Conservation (phyloP, 2,797 vertebrate genomes). For the Pitangus sulphuratus region DNA sequence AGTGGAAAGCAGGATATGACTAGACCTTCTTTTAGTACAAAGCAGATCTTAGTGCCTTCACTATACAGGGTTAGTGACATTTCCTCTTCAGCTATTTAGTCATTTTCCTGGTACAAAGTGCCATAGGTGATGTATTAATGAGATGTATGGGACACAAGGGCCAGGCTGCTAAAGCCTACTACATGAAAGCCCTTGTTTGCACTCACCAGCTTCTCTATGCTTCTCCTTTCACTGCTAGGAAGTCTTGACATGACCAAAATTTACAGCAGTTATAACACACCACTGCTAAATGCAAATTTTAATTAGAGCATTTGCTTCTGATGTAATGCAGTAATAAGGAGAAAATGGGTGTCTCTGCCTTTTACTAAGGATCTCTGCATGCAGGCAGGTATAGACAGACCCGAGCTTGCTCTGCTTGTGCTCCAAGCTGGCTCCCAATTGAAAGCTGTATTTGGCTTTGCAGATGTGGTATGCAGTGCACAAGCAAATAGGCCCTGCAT, state of each 20-base stretch:
- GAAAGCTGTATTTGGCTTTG: background rate
- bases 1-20: background rate
- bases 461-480: background rate
- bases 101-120: background rate
- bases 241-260: background rate
- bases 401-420: slow-evolving; percentile 4
- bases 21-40: background rate
- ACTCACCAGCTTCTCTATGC: background rate
- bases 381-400: slow-evolving; percentile 52
- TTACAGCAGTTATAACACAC: background rate
- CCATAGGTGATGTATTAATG: background rate
- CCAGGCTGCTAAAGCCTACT: background rate
- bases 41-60: background rate
- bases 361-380: background rate
- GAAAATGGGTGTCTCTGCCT: slow-evolving; percentile 12
- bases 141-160: accelerated
- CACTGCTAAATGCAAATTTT: background rate
- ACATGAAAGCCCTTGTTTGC: background rate
- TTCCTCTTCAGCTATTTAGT: background rate
- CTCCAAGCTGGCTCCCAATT: background rate
- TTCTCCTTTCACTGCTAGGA: background rate
- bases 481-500: background rate
- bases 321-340: slow-evolving; percentile 26
- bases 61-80: background rate
- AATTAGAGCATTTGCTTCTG: slow-evolving; percentile 57